A percentile compares a stretch with the other conserved stretches of the same genome.
phyloP scores from a whole-genome alignment of 2,888 invertebrate genomes.

The Calameuta filiformis region DNA sequence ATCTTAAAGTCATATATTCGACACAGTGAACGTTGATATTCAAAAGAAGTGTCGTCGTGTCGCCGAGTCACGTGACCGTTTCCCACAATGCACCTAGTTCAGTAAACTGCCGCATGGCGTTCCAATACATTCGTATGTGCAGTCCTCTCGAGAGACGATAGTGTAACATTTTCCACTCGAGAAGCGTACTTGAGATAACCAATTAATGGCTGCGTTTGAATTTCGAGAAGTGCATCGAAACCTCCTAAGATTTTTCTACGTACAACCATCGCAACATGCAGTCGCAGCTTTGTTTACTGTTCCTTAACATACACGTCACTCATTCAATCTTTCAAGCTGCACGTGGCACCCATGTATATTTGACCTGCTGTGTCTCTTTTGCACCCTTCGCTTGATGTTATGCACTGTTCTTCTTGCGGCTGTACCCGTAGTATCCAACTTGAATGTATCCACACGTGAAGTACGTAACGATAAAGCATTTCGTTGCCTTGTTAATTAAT shows the following conservation, averaged over 20 bases:
- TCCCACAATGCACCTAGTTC: not conserved
- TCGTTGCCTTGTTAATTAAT: not conserved
- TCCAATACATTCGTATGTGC: not conserved
- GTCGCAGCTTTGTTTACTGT: conserved; percentile 4
- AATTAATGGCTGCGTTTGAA: not conserved
- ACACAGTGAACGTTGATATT: not conserved
- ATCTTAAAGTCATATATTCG: not conserved
- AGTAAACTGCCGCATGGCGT: not conserved
- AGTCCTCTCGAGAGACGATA: not conserved
- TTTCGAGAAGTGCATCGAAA: not conserved
- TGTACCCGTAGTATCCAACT: not conserved
- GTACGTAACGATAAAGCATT: not conserved
- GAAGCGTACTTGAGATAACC: not conserved
- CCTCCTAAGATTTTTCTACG: not conserved
- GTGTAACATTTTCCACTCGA: not conserved
- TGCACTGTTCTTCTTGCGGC: not conserved
- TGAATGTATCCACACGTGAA: not conserved
- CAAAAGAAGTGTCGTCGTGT: too few species aligned
- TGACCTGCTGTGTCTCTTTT: too few species aligned
- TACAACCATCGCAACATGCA: not conserved
- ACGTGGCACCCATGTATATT: not conserved
- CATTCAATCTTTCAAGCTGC: not conserved
- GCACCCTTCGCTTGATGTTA: not conserved
- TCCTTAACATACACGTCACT: not conserved
- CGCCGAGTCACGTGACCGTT: too few species aligned